Evolutionary conservation across 2,888 invertebrate species (phyloP), one percentile per base, ranked within the genome.

Genomic region (Heliconius sara): DNA sequence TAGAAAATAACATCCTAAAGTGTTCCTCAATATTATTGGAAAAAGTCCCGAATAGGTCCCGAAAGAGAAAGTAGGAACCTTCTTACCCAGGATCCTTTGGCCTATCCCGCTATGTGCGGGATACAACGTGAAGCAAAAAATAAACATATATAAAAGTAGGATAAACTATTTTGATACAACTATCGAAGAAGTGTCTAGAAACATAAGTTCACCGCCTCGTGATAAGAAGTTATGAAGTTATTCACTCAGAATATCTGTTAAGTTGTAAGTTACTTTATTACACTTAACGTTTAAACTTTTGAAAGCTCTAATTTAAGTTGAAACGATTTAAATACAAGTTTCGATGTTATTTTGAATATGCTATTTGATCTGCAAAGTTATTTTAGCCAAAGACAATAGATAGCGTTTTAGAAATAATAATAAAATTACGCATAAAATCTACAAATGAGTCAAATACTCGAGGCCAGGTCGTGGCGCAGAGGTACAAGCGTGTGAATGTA

Each of bases 151-250:
- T 19, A 47, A 47, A 19, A 43, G 43, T 52, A 7, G 19, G 0
- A 19, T 68, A 68, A 68, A 25, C 3, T 25, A 43, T 43, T 70
- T 68, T 47, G 16, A 16, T 6, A n/a, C 68, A 68, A 68, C 39
- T 43, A 68, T 68, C n/a, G 43, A n/a, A 10, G 25, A 70, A 70
- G 70, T 70, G 70, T 70, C 70, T 13, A 25, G 70, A 70, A 25
- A 25, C 43, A 9, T 43, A 43, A 16, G 30, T 57, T 73, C 30
- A 34, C 30, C 30, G 34, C 52, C n/a, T 73, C n/a, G 0, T 34
- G 73, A 73, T 73, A 73, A 52, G 60, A 60, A 73, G 34, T 60
- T 73, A 60, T 73, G 13, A 60, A 60, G n/a, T 73, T 73, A 60
- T 34, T 52, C 52, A 73, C 60, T 73, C 34, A n/a, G 60, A 34